Evolutionary conservation across 2,888 invertebrate genomes (phyloP).

Genomic region (Dicyrtoma fusca): DNA sequence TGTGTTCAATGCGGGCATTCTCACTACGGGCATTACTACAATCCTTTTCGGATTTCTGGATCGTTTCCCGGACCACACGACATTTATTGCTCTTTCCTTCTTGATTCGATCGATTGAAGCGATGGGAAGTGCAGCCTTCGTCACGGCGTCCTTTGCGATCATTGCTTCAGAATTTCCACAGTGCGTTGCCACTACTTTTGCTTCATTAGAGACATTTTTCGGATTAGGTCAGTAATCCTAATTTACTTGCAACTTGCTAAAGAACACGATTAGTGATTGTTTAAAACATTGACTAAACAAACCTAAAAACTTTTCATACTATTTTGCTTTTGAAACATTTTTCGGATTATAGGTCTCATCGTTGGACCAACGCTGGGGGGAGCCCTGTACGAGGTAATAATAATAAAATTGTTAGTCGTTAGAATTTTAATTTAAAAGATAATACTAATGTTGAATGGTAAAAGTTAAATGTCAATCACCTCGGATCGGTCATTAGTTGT

Average conservation of each 20-base stretch:
- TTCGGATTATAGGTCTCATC: constrained; percentile 84
- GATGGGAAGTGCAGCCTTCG: constrained; percentile 81
- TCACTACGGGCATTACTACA: constrained; percentile 80
- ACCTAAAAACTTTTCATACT: too few relatives aligned
- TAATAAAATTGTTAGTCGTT: background rate
- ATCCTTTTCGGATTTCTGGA: constrained; percentile 75
- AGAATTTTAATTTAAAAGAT: background rate
- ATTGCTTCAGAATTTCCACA: constrained; percentile 86
- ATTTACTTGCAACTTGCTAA: too few relatives aligned
- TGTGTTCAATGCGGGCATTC: constrained; percentile 79
- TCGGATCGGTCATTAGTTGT: too few relatives aligned
- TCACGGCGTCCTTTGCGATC: constrained; percentile 84
- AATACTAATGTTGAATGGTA: too few relatives aligned
- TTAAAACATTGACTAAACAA: too few relatives aligned
- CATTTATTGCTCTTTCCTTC: constrained; percentile 50
- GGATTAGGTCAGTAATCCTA: too few relatives aligned
- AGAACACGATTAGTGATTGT: too few relatives aligned
- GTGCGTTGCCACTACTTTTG: constrained; percentile 65
- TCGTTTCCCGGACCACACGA: constrained; percentile 54
- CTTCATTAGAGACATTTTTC: constrained; percentile 83
- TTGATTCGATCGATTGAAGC: constrained; percentile 78
- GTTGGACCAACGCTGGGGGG: constrained; percentile 90
- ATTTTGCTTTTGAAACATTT: constrained; percentile 76
- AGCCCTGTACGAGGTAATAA: constrained; percentile 73
- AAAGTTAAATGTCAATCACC: background rate